Evolutionary conservation across 1,140 invertebrate species (phyloP), one percentile per base, ranked within the genome.

Genomic region (Amyelois transitella): DNA sequence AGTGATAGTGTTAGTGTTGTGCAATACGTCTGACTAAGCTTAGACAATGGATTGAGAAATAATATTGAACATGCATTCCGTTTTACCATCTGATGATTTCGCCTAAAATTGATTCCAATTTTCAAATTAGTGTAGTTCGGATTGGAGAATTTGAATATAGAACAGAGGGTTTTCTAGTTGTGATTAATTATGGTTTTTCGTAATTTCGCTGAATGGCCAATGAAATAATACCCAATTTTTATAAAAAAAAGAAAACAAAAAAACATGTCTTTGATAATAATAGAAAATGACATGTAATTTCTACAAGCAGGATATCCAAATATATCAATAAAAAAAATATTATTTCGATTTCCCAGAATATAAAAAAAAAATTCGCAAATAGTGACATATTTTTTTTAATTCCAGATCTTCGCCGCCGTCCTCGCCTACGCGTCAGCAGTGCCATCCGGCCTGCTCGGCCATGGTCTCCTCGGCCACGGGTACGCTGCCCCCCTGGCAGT

Each of bases 361-460:
- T n/a, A 14, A 3, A 1, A 38, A 38, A 38, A 38, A 38, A 32
- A 10, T 6, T 32, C 4, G 17, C 5, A 38, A 6, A 38, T 2
- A 14, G 4, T 38, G 17, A 38, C 8, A 10, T n/a, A n/a, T 14
- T 38, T 69, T 66, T 72, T 69, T 70, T 62, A 38, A 32, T 38
- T 38, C 2, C 77, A 86, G 81, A 85, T 84, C 72, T 75, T 84
- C 66, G 75, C 77, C 76, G 81, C 80, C 75, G 68, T 86, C 77
- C 78, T 81, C 75, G 77, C 79, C 74, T 83, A 73, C 78, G 81
- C 79, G 78, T 72, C 76, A 74, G 80, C 83, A 64, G 81, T 75
- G 60, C 78, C 81, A 22, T 80, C 81, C 18, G 75, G 80, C 60
- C 69, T 85, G 77, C 72, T 78, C 70, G 71, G 62, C 53, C 66